Base-by-base conservation (phyloP, 2,888 invertebrate species). In the Aphodius sticticus region DNA sequence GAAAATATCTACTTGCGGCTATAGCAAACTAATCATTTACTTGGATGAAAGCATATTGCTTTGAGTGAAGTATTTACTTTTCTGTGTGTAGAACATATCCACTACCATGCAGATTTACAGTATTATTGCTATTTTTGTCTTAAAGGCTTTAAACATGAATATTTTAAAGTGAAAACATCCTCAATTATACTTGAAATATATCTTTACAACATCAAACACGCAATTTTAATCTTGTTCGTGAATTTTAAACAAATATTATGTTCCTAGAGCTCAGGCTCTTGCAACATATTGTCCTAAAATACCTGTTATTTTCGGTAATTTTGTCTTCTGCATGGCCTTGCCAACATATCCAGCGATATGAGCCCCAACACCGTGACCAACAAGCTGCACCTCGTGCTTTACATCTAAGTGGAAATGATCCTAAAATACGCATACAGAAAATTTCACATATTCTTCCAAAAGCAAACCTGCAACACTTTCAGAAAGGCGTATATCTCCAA, bases 341-440 rank as follows among this genome's bases (percentile, higher is more conserved):
- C 91, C 91, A 14, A 90, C 89, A 82, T 91, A 91, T 2, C 91
- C 91, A 6, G 90, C 91, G 16, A 91, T 88, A 83, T 92, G 92
- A 2, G 91, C 90, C 0, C 91, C 90, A 9, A 90, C 84, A 12
- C 91, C 91, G 85, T 91, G 91, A 0, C 91, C 91, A 79, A 92
- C 89, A 14, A 91, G 83, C 85, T 92, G 91, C 53, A 90, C 85
- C 37, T 87, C 85, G 16, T 86, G 74, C 7, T 78, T 79, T 81
- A 83, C 80, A 76, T 74, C 78, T 74, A 83, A 84, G 70, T 81
- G 76, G 74, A 83, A 84, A 70, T 81, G 76, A 12, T 77, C 76
- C 84, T 84, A 74, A 78, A 81, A 79, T 78, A n/a, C 15, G 53
- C 38, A 70, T 69, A 78, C 38, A 69, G 16, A 69, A 15, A 75